Evolutionary conservation across 2,797 vertebrate species (phyloP), one percentile per base, ranked within the genome.

Genomic region (Acropternis orthonyx): DNA sequence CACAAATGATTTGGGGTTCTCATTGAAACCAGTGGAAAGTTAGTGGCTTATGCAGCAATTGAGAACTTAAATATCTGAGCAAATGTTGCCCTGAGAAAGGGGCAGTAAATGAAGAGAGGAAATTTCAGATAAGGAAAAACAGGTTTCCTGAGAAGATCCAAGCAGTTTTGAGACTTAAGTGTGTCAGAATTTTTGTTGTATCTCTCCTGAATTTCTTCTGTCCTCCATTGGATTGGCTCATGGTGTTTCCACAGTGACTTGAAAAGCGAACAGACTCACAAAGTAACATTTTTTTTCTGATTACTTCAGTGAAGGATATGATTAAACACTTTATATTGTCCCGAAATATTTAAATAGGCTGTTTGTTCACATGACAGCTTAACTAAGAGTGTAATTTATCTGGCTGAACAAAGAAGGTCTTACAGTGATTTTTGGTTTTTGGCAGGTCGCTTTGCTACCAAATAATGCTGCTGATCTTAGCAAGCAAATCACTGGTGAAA

Each of bases 401-500:
- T 34, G 69, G 11, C 16, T 71, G 41, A 91, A 62, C 0, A 2
- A 43, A 24, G 9, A 77, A 62, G 46, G 9, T 34, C 58, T 94
- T 85, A 88, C 30, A 23, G 5, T 67, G 48, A 16, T 61, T 73
- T 95, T 71, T 90, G 51, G 11, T 92, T 41, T 89, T 85, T 91
- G 97, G 46, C 96, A 99, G 99, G 98, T 99, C 91, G 97, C 99
- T 79, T 95, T 99, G 97, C 97, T 99, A 83, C 98, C 99, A 72
- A 99, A 98, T 97, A 99, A 97, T 34, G 98, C 99, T 48, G 97
- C 96, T 16, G 98, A 99, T 55, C 97, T 99, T 92, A 98, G 98
- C 94, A 98, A 99, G 93, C 98, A 99, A 93, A 98, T 98, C 97
- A 98, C 98, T 41, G 98, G 97, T 28, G 98, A 99, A 94, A 99